A percentile compares a stretch with the other conserved stretches of the same genome.
phyloP scores from a whole-genome alignment of 92 coral and sea anemone species.

The Plumapathes pennacea region DNA sequence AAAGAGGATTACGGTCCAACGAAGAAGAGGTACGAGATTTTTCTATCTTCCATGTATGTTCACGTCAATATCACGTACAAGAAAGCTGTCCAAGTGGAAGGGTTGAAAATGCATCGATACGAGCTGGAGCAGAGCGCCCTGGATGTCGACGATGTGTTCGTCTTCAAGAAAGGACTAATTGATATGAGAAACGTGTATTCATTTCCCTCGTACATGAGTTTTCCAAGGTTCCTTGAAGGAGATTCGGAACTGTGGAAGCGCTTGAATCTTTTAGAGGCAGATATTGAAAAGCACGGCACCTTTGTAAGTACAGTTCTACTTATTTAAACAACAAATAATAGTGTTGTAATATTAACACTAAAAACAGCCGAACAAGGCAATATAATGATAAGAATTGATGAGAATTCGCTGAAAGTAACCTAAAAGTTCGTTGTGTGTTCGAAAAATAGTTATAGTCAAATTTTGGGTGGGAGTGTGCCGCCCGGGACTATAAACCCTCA shows the following conservation, averaged over 20 bases:
- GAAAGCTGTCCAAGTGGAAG: constrained; percentile 13
- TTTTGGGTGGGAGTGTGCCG: no score
- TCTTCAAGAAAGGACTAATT: constrained; percentile 31
- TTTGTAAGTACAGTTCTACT: constrained; percentile 55
- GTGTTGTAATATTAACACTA: no score
- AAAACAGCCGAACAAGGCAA: no score
- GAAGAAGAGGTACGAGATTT: constrained; percentile 21
- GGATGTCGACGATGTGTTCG: constrained; percentile 10
- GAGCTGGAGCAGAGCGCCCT: constrained; percentile 3
- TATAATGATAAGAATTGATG: no score
- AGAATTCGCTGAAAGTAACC: no score
- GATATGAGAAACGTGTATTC: constrained; percentile 14
- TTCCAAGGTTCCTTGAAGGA: constrained; percentile 41
- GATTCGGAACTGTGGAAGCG: constrained; percentile 14
- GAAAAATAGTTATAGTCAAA: no score
- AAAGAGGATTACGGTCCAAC: constrained; percentile 13
- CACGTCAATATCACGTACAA: constrained; percentile 8
- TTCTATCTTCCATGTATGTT: constrained; percentile 11
- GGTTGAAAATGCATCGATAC: constrained; percentile 28
- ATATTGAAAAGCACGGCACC: constrained; percentile 35
- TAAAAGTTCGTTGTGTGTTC: no score
- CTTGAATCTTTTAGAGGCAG: constrained; percentile 16
- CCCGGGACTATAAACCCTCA: no score
- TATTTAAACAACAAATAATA: not conserved
- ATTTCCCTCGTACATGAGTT: constrained; percentile 23